Evolutionary conservation across 2,113 vertebrate genomes (phyloP), one percentile per base, ranked within the genome.

Genomic region (Odontesthes bonariensis): DNA sequence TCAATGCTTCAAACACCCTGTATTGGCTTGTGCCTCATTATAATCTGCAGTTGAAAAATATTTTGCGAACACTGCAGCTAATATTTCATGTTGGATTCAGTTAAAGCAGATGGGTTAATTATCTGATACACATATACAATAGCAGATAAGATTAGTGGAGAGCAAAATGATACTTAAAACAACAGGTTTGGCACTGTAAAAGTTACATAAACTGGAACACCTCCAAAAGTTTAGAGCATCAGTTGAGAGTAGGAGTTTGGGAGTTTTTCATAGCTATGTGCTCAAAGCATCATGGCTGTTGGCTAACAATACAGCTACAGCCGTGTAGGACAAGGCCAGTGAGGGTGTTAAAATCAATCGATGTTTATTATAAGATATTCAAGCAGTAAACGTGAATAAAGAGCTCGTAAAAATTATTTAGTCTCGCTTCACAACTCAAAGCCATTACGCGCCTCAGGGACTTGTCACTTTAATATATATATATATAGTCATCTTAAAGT

Each of bases 361-460:
- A 16, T 66, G 63, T 90, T 90, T 88, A 90, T 69, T 61, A 47
- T 79, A 17, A 44, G 62, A 70, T 77, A 70, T 86, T 81, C 22
- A 66, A 69, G 70, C 77, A 83, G 75, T 89, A 82, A 87, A 86
- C 42, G 47, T 79, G 79, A 86, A 73, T 82, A 70, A 86, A 27
- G 20, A 46, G 75, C 81, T 80, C 62, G 2, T 88, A 78, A 90
- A 91, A 69, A 56, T 85, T 77, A 77, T 87, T 87, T 62, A 71
- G 77, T 75, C 69, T 69, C 19, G 11, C 57, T 56, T 68, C 56
- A 75, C 73, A 82, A 63, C 79, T 89, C 83, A 75, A 73, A 14
- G 61, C 77, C 2, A 19, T 77, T 84, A 82, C 42, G 52, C 7
- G 7, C 49, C 63, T 6, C 17, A 33, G 59, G 71, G 79, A 66